A percentile compares a stretch with the other conserved stretches of the same genome.
phyloP scores from a whole-genome alignment of 2,888 invertebrate genomes.

The Pterobdella sp. region DNA sequence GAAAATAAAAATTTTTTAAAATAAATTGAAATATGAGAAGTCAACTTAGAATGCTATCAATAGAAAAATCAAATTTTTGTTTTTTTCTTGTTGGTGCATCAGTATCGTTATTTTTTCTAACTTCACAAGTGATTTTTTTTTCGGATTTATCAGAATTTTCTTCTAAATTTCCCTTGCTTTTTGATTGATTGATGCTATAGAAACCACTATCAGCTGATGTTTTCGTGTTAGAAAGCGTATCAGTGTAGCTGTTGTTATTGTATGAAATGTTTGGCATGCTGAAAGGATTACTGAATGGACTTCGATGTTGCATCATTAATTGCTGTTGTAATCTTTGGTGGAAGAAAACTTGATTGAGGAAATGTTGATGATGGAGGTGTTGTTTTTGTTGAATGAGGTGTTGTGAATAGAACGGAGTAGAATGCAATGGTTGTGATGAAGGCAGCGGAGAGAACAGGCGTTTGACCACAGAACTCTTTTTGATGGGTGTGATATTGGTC shows the following conservation, averaged over 20 bases:
- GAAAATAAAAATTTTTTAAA: too few species aligned
- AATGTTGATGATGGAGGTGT: background rate
- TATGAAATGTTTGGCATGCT: background rate
- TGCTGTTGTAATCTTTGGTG: too few species aligned
- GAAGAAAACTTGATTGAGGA: background rate
- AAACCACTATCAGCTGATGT: slow-evolving; percentile 1
- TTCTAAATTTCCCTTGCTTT: background rate
- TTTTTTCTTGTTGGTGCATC: background rate
- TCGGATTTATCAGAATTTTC: background rate
- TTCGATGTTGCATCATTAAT: too few species aligned
- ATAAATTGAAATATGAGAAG: too few species aligned
- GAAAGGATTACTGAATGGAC: too few species aligned
- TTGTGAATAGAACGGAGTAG: background rate
- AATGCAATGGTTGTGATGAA: background rate
- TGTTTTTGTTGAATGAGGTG: background rate
- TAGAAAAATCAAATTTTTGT: slow-evolving; percentile 11
- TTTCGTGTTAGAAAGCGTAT: background rate
- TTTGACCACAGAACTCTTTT: background rate
- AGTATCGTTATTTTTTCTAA: too few species aligned
- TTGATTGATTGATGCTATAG: background rate
- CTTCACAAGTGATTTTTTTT: too few species aligned
- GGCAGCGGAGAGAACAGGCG: background rate
- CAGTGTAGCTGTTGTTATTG: slow-evolving; percentile 7
- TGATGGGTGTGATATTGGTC: background rate
- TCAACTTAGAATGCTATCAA: slow-evolving; percentile 18